phyloP scores from a whole-genome alignment of 2,888 invertebrate species.

The Arge pagana region DNA sequence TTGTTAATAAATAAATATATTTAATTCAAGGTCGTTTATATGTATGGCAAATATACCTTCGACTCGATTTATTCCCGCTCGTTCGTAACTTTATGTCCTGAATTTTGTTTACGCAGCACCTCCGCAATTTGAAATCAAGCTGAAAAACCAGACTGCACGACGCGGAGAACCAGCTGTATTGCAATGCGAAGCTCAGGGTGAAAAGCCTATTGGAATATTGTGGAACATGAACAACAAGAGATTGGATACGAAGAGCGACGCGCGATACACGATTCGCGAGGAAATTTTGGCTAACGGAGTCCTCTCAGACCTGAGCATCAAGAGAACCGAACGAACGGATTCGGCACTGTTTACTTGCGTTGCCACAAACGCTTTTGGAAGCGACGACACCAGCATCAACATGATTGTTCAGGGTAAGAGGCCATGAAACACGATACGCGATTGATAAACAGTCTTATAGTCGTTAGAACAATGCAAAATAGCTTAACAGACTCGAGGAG shows the following conservation, averaged over 20 bases:
- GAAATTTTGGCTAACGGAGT: constrained; percentile 88
- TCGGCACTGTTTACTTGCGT: constrained; percentile 90
- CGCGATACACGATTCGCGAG: constrained; percentile 83
- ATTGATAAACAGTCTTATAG: too few relatives aligned
- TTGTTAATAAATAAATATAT: neutral
- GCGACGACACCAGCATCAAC: constrained; percentile 93
- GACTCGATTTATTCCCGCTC: constrained; percentile 18
- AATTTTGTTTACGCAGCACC: too few relatives aligned
- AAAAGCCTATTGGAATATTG: constrained; percentile 91
- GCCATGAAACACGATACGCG: too few relatives aligned
- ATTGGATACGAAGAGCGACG: constrained; percentile 86
- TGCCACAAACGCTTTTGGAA: constrained; percentile 91
- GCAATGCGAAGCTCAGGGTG: constrained; percentile 91
- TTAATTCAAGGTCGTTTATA: neutral
- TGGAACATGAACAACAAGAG: constrained; percentile 96
- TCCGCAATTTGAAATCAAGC: constrained; percentile 90
- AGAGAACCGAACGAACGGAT: constrained; percentile 86
- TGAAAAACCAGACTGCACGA: constrained; percentile 88
- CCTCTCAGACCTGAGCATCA: constrained; percentile 85
- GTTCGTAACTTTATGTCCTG: too few relatives aligned
- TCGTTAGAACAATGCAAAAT: too few relatives aligned
- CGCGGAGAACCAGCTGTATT: constrained; percentile 89
- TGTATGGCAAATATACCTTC: constrained; percentile 6
- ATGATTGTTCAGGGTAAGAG: constrained; percentile 89
- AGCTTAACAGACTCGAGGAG: too few relatives aligned